These are phyloP conservation scores for Nebria ingens DNA, from an alignment of 1,140 invertebrate genomes.

Conservation along the genomic window DNA sequence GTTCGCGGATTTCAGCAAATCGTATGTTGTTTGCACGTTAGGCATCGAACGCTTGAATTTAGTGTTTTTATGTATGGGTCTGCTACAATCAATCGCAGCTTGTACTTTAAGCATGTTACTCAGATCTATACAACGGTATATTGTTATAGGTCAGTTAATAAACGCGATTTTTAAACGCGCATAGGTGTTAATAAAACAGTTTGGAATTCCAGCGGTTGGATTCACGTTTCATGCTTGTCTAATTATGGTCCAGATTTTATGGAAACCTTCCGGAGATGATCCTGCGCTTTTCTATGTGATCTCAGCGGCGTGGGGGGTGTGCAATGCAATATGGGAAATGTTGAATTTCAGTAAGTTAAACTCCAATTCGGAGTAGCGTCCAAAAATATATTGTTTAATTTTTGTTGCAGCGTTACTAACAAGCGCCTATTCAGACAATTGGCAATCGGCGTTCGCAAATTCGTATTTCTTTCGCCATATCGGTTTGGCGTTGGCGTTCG, in stretches of 20 bases:
- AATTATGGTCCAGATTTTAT: constrained; percentile 50
- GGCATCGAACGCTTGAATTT: constrained; percentile 52
- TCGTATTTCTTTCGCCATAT: constrained; percentile 34
- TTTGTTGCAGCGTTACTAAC: constrained; percentile 34
- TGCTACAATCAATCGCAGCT: constrained; percentile 53
- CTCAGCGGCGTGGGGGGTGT: constrained; percentile 63
- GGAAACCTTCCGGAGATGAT: constrained; percentile 51
- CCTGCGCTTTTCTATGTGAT: constrained; percentile 57
- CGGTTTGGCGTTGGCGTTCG: constrained; percentile 35
- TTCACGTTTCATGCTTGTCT: constrained; percentile 56
- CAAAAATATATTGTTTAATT: too few species aligned
- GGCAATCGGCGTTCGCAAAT: constrained; percentile 38
- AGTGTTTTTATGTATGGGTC: constrained; percentile 51
- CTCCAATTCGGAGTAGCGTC: too few species aligned
- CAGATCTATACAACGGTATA: constrained; percentile 49
- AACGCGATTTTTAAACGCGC: too few species aligned
- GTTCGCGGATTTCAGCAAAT: constrained; percentile 59
- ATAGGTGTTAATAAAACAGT: background rate
- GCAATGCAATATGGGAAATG: constrained; percentile 62
- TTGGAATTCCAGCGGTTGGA: constrained; percentile 45
- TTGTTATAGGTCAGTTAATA: constrained; percentile 48
- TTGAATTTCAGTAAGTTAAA: constrained; percentile 39
- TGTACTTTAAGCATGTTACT: constrained; percentile 57
- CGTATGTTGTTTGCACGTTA: constrained; percentile 52
- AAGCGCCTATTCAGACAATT: constrained; percentile 34